phyloP scores from a whole-genome alignment of 1,140 invertebrate species.

The Neuroterus valhalla region DNA sequence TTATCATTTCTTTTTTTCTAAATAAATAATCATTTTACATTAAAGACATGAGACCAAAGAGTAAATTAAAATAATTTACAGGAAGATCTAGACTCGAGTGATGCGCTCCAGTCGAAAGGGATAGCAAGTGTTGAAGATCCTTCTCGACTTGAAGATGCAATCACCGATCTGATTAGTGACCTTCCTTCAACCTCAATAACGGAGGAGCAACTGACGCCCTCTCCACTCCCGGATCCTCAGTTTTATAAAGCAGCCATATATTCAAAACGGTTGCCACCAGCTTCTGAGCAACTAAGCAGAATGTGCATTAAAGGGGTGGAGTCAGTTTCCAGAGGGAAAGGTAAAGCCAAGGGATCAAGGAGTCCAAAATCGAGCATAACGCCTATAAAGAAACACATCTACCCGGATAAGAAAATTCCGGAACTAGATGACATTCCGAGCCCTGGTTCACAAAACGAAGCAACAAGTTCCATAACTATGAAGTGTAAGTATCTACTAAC shows the following conservation, averaged over 20 bases:
- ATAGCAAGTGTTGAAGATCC: constrained; percentile 79
- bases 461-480: not conserved
- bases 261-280: constrained; percentile 65
- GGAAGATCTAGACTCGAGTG: not conserved
- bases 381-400: not conserved
- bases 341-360: constrained; percentile 13
- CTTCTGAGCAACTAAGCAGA: constrained; percentile 59
- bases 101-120: constrained; percentile 44
- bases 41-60: too few relatives aligned
- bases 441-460: not conserved
- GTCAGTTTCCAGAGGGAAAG: constrained; percentile 28
- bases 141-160: constrained; percentile 79
- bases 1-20: too few relatives aligned
- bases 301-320: constrained; percentile 61
- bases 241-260: constrained; percentile 65
- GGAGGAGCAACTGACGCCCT: constrained; percentile 53
- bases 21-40: too few relatives aligned
- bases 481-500: constrained; percentile 38
- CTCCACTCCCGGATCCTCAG: constrained; percentile 61
- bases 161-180: constrained; percentile 82
- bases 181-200: constrained; percentile 72
- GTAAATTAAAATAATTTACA: not conserved
- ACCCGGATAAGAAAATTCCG: constrained; percentile 34
- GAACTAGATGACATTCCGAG: constrained; percentile 32
- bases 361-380: constrained; percentile 20